phyloP scores from a whole-genome alignment of 2,888 invertebrate species.

The Chydorus sphaericus region DNA sequence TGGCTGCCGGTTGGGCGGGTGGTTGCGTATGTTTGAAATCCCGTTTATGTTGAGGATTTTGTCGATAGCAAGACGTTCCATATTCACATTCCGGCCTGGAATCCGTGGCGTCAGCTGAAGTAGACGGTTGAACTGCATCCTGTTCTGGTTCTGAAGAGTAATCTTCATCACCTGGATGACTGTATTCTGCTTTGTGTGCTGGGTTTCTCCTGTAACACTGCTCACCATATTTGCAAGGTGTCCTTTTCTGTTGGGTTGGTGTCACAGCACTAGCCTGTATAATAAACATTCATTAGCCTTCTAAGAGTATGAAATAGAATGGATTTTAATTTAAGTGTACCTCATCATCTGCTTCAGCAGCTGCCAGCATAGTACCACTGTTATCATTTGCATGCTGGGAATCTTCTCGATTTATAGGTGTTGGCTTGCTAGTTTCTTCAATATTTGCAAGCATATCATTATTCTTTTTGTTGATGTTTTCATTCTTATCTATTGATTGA shows the following conservation, averaged over 20 bases:
- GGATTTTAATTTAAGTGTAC: neutral
- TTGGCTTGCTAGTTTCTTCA: neutral
- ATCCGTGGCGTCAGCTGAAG: conserved; percentile 21
- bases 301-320: neutral
- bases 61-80: conserved; percentile 41
- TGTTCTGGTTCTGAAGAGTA: conserved; percentile 29
- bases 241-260: neutral
- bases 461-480: neutral
- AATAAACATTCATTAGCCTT: neutral
- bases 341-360: neutral
- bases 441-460: neutral
- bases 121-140: neutral
- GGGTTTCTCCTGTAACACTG: conserved; percentile 48
- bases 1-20: conserved; percentile 24
- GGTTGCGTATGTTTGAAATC: conserved; percentile 33
- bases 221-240: conserved; percentile 43
- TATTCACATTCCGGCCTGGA: conserved; percentile 39
- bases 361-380: neutral
- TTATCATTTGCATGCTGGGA: neutral
- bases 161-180: conserved; percentile 48
- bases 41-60: conserved; percentile 40
- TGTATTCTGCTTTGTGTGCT: conserved; percentile 40
- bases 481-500: neutral
- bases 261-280: neutral
- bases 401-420: neutral